Base-by-base conservation (phyloP, 2,797 vertebrate genomes). In the Syngnathus rostellatus region DNA sequence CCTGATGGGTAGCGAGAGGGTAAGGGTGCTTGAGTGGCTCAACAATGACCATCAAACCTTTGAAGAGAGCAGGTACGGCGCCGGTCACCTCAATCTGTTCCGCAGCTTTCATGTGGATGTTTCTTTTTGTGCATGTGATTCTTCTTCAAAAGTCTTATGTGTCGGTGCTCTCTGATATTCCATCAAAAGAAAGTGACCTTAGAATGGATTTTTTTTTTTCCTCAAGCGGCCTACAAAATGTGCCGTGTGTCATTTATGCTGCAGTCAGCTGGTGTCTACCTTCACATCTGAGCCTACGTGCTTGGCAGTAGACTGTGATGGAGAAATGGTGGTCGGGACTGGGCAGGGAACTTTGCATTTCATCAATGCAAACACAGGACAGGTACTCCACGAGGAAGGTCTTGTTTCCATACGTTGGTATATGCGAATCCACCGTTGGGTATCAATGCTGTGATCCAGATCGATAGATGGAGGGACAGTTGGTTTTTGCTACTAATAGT, bases 311-410 rank as follows among this genome's bases (percentile, higher is more conserved):
- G 91, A 89, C 71, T 76, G 82, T 0, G 85, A 77, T 0, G 88
- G 81, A 21, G 81, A 78, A 77, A 83, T 91, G 54, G 91, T 88
- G 6, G 91, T 94, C 10, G 92, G 93, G 23, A 94, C 93, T 0
- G 82, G 81, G 19, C 80, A 72, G 51, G 94, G 94, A 45, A 89
- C 77, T 0, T 77, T 96, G 70, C 90, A 94, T 68, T 60, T 94
- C 57, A 62, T 94, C 79, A 73, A 89, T 73, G 66, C 85, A 12
- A 84, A 88, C 59, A 94, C 92, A 0, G 89, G 91, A 82, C 89
- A 93, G 92, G 94, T 93, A 61, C 0, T 31, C 31, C 31, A 31
- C 31, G 0, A 31, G 31, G 31, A 31, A 31, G 31, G 31, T 31
- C 3, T 31, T 31, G 31, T 31, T 31, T 4, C 31, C 31, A 31